Conservation (phyloP, 64 coral and sea anemone species). For the Montipora efflorescens region DNA sequence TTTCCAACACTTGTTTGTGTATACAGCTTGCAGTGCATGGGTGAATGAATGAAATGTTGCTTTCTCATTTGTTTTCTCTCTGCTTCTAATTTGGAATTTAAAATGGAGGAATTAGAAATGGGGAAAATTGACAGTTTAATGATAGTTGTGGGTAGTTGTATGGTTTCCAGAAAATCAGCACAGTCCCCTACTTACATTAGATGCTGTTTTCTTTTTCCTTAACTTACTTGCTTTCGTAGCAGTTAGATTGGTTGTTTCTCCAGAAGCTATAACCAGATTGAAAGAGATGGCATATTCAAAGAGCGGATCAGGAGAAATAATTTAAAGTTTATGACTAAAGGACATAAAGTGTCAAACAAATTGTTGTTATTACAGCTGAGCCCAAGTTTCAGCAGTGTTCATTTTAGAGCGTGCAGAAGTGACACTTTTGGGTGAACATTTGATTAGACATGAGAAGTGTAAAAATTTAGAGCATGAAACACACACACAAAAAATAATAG, state of each 20-base stretch:
- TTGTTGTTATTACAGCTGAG: no score
- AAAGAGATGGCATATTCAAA: conserved; percentile 38
- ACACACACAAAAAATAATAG: no score
- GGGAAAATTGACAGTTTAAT: neutral
- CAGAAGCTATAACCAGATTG: conserved; percentile 43
- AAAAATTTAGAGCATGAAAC: no score
- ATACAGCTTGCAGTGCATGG: neutral
- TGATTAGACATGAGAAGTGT: no score
- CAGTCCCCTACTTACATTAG: neutral
- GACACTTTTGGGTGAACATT: no score
- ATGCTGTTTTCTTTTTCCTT: neutral
- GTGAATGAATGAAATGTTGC: neutral
- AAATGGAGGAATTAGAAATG: neutral
- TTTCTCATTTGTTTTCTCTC: neutral
- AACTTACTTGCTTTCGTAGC: conserved; percentile 24
- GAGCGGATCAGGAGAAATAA: neutral
- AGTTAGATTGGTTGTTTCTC: neutral
- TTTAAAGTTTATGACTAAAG: no score
- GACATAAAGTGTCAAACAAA: no score
- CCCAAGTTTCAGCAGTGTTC: no score
- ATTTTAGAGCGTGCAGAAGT: no score
- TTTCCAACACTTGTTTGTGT: no score
- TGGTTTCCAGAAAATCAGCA: neutral
- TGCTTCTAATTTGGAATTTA: neutral
- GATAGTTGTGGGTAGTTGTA: neutral